Base-by-base conservation (phyloP, 2,113 vertebrate species). In the Sceloporus tristichus region DNA sequence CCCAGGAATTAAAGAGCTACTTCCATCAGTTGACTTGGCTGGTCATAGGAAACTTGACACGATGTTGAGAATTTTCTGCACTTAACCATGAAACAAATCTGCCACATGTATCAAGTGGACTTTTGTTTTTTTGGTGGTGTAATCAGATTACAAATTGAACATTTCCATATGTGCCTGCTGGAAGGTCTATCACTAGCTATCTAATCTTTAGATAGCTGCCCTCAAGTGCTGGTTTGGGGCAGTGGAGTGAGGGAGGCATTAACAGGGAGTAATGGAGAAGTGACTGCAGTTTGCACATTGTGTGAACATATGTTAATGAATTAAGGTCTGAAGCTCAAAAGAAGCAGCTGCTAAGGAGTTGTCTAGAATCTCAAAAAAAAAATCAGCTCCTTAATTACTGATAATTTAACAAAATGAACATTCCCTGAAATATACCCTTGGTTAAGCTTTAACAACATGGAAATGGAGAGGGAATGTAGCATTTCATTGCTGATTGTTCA, bases 91-190 rank as follows among this genome's bases (percentile, higher is more conserved):
- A 94, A 96, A 92, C 71, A 89, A 96, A 94, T 93, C 95, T 94
- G 96, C 96, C 96, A 94, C 94, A 96, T 96, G 95, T 97, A 97
- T 97, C 96, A 96, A 95, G 95, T 94, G 91, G 94, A 94, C 94
- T 96, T 97, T 96, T 88, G 87, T 88, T 82, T 82, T 83, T 96
- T 79, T 62, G 93, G 93, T 94, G 92, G 93, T 96, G 74, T 97
- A 97, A 96, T 97, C 96, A 94, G 89, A 92, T 97, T 97, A 95
- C 96, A 96, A 96, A 97, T 97, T 97, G 96, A 97, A 97, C 93
- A 95, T 95, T 97, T 97, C 96, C 96, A 97, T 96, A 96, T 97
- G 97, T 97, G 94, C 68, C 0, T 70, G 91, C 95, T 96, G 96
- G 96, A 95, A 96, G 95, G 95, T 94, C 94, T 86, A 94, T 95